phyloP scores from a whole-genome alignment of 2,113 vertebrate genomes.

The Macheiramphus alcinus region DNA sequence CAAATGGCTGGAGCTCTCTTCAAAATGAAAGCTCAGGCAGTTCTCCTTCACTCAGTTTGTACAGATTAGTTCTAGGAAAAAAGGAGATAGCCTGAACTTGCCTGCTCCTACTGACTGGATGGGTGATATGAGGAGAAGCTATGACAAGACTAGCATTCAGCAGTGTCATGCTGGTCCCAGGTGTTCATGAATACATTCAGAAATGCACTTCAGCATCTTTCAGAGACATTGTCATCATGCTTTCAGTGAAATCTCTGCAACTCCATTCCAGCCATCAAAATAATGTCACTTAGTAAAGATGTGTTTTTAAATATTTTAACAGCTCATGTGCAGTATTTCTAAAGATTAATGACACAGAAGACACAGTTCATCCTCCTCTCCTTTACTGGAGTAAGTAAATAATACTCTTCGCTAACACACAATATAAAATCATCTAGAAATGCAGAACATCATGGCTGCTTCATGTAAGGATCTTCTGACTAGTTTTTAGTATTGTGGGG shows the following conservation, averaged over 20 bases:
- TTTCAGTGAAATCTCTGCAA: not conserved
- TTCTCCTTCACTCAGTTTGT: not conserved
- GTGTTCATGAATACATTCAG: not conserved
- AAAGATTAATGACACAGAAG: not conserved
- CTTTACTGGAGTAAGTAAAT: not conserved
- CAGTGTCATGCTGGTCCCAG: not conserved
- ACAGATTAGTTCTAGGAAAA: not conserved
- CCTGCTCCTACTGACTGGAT: not conserved
- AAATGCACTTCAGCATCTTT: not conserved
- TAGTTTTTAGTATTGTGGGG: not conserved
- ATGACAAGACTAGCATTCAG: not conserved
- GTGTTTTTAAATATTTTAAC: not conserved
- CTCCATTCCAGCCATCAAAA: slow-evolving; percentile 23
- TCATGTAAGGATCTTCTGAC: not conserved
- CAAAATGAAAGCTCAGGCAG: not conserved
- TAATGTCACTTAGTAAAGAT: slow-evolving; percentile 3
- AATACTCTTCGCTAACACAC: not conserved
- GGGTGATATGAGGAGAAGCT: not conserved
- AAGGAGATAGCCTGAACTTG: not conserved
- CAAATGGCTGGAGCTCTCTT: not conserved
- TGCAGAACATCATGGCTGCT: not conserved
- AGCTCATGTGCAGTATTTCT: not conserved
- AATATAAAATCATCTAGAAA: not conserved
- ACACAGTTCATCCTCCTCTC: not conserved
- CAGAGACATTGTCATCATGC: not conserved